A percentile compares a stretch with the other conserved stretches of the same genome.
Conservation (phyloP, 2,888 invertebrate species). For the Thysanoteuthis rhombus region DNA sequence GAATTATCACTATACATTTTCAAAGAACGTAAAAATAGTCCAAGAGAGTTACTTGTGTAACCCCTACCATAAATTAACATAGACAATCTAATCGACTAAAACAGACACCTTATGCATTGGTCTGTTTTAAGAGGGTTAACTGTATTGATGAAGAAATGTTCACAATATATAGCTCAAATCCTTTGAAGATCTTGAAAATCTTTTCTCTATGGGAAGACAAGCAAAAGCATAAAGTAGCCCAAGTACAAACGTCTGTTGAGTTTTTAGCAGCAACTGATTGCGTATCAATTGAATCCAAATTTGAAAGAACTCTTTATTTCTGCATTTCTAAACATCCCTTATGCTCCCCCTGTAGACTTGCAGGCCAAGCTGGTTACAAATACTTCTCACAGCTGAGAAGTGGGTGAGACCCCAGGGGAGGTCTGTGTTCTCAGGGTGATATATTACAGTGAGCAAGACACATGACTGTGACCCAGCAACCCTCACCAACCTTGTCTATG, state of each 20-base stretch:
- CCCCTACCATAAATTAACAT: no score
- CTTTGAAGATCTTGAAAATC: neutral
- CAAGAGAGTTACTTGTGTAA: no score
- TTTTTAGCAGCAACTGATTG: neutral
- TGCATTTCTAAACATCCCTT: neutral
- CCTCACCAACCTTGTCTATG: neutral
- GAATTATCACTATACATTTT: no score
- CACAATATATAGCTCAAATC: neutral
- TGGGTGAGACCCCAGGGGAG: neutral
- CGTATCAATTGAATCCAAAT: neutral
- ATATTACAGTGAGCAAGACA: neutral
- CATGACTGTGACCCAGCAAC: constrained; percentile 12
- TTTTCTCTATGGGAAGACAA: neutral
- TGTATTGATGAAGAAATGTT: neutral
- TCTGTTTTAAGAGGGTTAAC: no score
- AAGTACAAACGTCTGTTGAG: neutral
- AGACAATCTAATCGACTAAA: no score
- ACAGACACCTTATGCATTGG: no score
- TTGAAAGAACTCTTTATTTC: neutral
- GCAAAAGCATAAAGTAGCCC: neutral
- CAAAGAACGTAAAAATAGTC: no score
- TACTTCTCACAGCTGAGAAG: neutral
- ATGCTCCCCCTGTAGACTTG: neutral
- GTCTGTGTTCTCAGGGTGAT: neutral
- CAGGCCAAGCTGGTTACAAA: neutral